These are phyloP conservation scores for Merluccius polli DNA, from an alignment of 2,797 vertebrate species.

Conservation along the genomic window DNA sequence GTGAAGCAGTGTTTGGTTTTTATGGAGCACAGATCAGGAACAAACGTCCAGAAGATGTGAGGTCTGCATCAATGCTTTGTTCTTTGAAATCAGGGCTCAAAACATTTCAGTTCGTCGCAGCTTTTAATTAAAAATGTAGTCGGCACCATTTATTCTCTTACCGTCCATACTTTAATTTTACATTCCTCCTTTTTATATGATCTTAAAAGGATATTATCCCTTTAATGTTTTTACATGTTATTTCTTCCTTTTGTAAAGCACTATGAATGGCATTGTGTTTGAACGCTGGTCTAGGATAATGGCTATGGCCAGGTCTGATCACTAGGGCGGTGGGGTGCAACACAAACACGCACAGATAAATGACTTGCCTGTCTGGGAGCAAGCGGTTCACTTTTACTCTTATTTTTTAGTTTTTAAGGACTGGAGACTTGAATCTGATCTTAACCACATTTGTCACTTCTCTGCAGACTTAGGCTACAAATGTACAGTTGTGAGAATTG, in stretches of 20 bases:
- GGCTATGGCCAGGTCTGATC: too few species aligned
- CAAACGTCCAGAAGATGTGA: background rate
- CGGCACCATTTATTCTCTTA: background rate
- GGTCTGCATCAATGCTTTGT: background rate
- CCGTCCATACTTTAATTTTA: background rate
- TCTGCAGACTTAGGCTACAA: constrained; percentile 53
- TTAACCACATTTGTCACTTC: constrained; percentile 63
- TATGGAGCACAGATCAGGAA: background rate
- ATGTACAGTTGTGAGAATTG: constrained; percentile 57
- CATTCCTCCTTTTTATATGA: background rate
- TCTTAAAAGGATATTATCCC: background rate
- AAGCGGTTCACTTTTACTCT: constrained; percentile 3
- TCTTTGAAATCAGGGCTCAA: background rate
- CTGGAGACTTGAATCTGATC: constrained; percentile 53
- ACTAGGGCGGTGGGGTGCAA: background rate
- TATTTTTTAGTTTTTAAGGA: constrained; percentile 5
- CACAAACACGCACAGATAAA: background rate
- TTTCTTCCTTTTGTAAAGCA: background rate
- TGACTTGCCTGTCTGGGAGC: constrained; percentile 20
- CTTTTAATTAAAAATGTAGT: background rate
- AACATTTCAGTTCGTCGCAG: background rate
- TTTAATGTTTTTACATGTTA: background rate
- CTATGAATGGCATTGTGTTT: background rate
- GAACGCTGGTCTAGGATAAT: too few species aligned
- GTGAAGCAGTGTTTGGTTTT: background rate